A percentile compares a stretch with the other conserved stretches of the same genome.
These are phyloP conservation scores for Ichneumoninae sp. DNA, from an alignment of 2,888 invertebrate genomes.

Conservation along the genomic window DNA sequence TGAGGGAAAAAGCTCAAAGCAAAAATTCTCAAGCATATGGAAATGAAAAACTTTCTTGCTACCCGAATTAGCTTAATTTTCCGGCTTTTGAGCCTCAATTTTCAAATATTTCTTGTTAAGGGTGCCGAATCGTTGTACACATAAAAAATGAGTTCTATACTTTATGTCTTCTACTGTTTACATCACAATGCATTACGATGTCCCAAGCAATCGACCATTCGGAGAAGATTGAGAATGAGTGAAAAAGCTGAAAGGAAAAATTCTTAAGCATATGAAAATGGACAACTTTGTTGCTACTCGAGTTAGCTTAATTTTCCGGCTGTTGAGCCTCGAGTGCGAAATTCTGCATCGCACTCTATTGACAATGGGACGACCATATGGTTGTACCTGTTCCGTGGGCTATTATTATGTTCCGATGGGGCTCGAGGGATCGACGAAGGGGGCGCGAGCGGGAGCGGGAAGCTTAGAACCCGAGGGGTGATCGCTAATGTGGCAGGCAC, in stretches of 20 bases:
- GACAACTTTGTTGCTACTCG: conserved; percentile 75
- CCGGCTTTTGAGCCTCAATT: conserved; percentile 74
- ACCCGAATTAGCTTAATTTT: conserved; percentile 81
- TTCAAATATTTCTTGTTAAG: not conserved
- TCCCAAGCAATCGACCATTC: not conserved
- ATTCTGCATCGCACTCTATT: conserved; percentile 69
- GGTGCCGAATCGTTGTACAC: no score
- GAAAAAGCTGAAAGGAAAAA: conserved; percentile 29
- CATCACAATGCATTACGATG: no score
- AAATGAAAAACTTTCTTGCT: conserved; percentile 77
- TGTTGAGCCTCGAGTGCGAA: conserved; percentile 79
- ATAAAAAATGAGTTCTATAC: no score
- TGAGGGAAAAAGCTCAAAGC: conserved; percentile 1
- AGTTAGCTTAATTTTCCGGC: conserved; percentile 82
- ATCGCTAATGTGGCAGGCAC: conserved; percentile 59
- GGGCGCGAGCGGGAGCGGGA: conserved; percentile 56
- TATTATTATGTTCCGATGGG: conserved; percentile 82
- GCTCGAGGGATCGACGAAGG: conserved; percentile 74
- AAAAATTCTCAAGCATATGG: conserved; percentile 55
- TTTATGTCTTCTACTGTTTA: no score
- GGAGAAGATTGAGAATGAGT: not conserved
- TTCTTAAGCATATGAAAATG: conserved; percentile 73
- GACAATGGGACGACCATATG: conserved; percentile 81
- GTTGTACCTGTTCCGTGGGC: conserved; percentile 82
- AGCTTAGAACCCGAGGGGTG: conserved; percentile 48